Conservation (phyloP, 2,797 vertebrate genomes). For the Parauchenoglanis punctatus region DNA sequence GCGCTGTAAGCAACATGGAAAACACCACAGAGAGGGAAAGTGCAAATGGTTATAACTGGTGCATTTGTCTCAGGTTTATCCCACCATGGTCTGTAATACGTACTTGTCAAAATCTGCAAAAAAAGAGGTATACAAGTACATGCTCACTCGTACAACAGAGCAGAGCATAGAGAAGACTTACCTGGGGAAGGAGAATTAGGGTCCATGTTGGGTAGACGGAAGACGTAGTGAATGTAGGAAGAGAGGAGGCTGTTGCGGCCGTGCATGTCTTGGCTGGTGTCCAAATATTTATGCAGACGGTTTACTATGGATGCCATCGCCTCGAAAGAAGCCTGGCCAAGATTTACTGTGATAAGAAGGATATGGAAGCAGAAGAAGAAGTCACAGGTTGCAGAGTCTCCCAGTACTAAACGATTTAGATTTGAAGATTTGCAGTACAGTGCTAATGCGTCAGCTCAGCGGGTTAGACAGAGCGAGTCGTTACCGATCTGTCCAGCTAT, state of each 20-base stretch:
- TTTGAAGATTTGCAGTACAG: background rate
- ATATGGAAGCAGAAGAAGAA: background rate
- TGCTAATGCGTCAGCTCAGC: background rate
- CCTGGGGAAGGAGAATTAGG: constrained; percentile 94
- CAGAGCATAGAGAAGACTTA: constrained; percentile 57
- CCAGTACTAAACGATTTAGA: background rate
- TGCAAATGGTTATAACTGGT: no score
- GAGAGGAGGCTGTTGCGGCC: constrained; percentile 94
- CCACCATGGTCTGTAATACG: no score
- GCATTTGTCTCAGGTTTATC: no score
- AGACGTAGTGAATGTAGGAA: constrained; percentile 96
- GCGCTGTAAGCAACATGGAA: no score
- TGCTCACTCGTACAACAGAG: constrained; percentile 27
- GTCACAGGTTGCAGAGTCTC: background rate
- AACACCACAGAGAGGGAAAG: no score
- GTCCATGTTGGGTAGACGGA: constrained; percentile 93
- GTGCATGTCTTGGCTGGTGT: constrained; percentile 95
- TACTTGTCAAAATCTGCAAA: no score
- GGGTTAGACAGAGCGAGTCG: background rate
- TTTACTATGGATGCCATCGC: constrained; percentile 97
- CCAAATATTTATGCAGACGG: constrained; percentile 95
- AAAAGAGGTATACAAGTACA: background rate
- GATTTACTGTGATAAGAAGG: constrained; percentile 80
- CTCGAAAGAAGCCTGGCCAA: constrained; percentile 96
- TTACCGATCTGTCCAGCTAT: constrained; percentile 98